These are phyloP conservation scores for Nannospalax galili DNA, from an alignment of 2,113 vertebrate species.

Conservation along the genomic window DNA sequence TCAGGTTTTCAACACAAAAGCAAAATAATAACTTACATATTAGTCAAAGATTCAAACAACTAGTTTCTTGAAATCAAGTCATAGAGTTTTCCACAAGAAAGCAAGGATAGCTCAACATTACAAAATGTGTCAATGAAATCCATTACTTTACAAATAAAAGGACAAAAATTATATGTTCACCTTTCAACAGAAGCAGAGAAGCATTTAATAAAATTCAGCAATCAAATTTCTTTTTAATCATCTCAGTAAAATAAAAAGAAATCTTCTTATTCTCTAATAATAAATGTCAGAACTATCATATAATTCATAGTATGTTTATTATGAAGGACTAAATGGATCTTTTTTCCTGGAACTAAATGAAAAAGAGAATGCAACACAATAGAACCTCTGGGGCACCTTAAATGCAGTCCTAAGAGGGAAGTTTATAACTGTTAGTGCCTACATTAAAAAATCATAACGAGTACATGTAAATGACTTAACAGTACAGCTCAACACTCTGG, in stretches of 20 bases:
- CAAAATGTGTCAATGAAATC: neutral
- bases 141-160: neutral
- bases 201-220: neutral
- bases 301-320: neutral
- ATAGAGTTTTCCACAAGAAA: neutral
- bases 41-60: neutral
- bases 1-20: neutral
- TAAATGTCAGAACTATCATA: neutral
- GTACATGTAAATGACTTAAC: no score
- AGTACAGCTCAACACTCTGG: no score
- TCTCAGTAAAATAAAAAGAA: neutral
- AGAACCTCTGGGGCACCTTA: no score
- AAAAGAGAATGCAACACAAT: no score
- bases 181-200: neutral
- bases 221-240: neutral
- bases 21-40: neutral
- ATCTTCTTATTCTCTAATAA: neutral
- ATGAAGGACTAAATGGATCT: neutral
- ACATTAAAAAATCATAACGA: no score
- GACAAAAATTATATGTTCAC: neutral
- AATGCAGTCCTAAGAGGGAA: no score
- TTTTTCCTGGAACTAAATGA: neutral
- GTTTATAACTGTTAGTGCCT: no score
- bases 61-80: neutral
- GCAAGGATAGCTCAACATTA: neutral